Evolutionary conservation across 2,888 invertebrate genomes (phyloP).

Genomic region (Cataglyphis cursor): DNA sequence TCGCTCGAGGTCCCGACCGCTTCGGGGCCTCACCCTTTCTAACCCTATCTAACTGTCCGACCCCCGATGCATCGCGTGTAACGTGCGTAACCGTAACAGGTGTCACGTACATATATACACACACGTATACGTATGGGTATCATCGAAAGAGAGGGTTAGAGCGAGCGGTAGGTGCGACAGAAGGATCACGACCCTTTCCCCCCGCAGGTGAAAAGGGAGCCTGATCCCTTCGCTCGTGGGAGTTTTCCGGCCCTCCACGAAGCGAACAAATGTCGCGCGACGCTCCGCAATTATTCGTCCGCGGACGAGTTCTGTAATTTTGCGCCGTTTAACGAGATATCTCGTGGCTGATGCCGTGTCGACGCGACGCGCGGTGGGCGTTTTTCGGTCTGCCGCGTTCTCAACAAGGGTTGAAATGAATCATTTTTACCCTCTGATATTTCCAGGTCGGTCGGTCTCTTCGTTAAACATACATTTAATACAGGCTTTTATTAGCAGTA

Average conservation of each 20-base stretch:
- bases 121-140: slow-evolving; percentile 18
- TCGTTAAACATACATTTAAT: neutral
- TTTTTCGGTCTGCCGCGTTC: slow-evolving; percentile 43
- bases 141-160: slow-evolving; percentile 73
- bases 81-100: slow-evolving; percentile 74
- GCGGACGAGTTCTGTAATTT: slow-evolving; percentile 69
- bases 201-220: slow-evolving; percentile 78
- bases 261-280: slow-evolving; percentile 60
- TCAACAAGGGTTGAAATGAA: slow-evolving; percentile 36
- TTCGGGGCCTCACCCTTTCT: slow-evolving; percentile 69
- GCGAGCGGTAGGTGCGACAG: slow-evolving; percentile 55
- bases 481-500: neutral
- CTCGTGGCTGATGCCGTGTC: slow-evolving; percentile 17
- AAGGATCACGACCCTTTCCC: slow-evolving; percentile 76
- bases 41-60: slow-evolving; percentile 68
- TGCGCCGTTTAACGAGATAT: slow-evolving; percentile 48
- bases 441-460: neutral
- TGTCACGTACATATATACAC: slow-evolving; percentile 52
- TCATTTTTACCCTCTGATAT: slow-evolving; percentile 33
- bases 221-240: slow-evolving; percentile 60
- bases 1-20: slow-evolving; percentile 59
- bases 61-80: slow-evolving; percentile 63
- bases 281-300: slow-evolving; percentile 15
- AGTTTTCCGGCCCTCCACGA: slow-evolving; percentile 56
- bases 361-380: slow-evolving; percentile 16